A percentile compares a stretch with the other conserved stretches of the same genome.
These are phyloP conservation scores for Callaeas wilsoni DNA, from an alignment of 2,113 vertebrate genomes.

Conservation along the genomic window DNA sequence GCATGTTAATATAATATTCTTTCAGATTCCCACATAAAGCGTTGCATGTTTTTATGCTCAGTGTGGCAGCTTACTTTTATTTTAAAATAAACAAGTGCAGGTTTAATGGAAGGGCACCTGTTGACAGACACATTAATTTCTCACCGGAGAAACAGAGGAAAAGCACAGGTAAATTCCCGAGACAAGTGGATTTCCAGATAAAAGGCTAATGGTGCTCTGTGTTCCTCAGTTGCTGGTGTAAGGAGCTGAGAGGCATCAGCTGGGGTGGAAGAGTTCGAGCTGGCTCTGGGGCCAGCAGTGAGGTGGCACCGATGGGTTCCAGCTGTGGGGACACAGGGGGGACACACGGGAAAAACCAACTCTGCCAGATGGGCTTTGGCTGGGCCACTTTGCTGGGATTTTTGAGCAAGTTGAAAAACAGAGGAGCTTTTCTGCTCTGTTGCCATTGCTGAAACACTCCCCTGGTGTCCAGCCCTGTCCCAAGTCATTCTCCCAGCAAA, in stretches of 20 bases:
- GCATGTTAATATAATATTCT: conserved; percentile 66
- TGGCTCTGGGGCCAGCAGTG: neutral
- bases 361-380: neutral
- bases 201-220: neutral
- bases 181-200: neutral
- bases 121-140: conserved; percentile 47
- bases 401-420: neutral
- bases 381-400: neutral
- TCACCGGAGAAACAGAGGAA: neutral
- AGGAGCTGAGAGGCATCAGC: neutral
- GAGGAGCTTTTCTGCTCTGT: neutral
- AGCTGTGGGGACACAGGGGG: neutral
- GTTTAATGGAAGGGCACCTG: conserved; percentile 49
- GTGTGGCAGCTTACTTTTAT: conserved; percentile 30
- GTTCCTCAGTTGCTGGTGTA: neutral
- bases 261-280: neutral
- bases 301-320: neutral
- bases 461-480: neutral
- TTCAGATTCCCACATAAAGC: conserved; percentile 40
- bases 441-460: neutral
- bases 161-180: neutral
- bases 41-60: neutral
- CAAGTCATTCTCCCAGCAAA: neutral
- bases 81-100: conserved; percentile 48
- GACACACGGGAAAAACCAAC: neutral